Percentiles rank a stretch among this genome's conserved stretches.
phyloP scores from a whole-genome alignment of 2,888 invertebrate genomes.

The Cabera pusaria region DNA sequence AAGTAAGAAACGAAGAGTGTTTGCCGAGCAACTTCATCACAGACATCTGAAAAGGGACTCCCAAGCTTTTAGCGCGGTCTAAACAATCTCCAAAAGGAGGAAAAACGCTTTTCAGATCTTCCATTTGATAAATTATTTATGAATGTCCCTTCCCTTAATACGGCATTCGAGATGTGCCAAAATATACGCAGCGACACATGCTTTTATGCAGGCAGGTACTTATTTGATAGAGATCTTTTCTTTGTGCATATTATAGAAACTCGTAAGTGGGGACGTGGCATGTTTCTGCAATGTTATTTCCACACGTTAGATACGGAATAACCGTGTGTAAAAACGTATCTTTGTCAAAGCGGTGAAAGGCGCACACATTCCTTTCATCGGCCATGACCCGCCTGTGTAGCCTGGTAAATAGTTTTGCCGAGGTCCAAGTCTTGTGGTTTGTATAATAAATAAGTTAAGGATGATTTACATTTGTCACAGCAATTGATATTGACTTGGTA shows the following conservation, averaged over 20 bases:
- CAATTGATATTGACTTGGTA: no score
- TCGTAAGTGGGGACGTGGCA: conserved; percentile 60
- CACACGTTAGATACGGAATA: conserved; percentile 59
- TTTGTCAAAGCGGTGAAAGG: conserved; percentile 43
- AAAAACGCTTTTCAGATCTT: conserved; percentile 53
- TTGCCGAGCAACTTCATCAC: conserved; percentile 28
- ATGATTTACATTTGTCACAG: no score
- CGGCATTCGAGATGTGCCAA: conserved; percentile 52
- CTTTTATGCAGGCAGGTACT: conserved; percentile 50
- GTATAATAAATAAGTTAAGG: conserved; percentile 25
- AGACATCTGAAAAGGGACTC: conserved; percentile 26
- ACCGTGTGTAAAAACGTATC: conserved; percentile 59
- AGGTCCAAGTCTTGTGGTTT: conserved; percentile 20
- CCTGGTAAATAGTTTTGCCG: conserved; percentile 36
- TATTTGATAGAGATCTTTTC: conserved; percentile 57
- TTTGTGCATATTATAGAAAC: conserved; percentile 72
- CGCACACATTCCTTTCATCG: conserved; percentile 33
- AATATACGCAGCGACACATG: conserved; percentile 41
- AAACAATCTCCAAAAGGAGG: conserved; percentile 59
- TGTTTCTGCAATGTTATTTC: conserved; percentile 60
- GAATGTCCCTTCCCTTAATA: conserved; percentile 61
- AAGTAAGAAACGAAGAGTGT: conserved; percentile 14
- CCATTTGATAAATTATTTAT: conserved; percentile 73
- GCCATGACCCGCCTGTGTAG: conserved; percentile 29
- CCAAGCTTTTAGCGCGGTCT: conserved; percentile 51